Evolutionary conservation across 2,113 vertebrate species (phyloP).

Genomic region (Rostratula benghalensis): DNA sequence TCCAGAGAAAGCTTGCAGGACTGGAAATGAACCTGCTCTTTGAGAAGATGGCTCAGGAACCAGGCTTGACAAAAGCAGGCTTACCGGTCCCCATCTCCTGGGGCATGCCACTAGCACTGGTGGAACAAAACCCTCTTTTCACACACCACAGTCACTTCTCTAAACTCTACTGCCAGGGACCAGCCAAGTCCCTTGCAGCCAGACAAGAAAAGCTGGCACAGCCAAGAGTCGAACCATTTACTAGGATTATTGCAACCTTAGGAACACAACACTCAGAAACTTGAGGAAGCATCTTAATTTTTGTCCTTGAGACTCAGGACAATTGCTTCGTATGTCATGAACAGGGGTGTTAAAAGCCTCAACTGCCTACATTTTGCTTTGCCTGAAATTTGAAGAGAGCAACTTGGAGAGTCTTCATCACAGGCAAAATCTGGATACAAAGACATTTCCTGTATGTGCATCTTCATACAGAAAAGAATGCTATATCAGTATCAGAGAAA

Average conservation of each 20-base stretch:
- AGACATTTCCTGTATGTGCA: not conserved
- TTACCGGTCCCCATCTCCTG: not conserved
- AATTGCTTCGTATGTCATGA: not conserved
- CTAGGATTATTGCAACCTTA: not conserved
- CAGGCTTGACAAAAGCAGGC: not conserved
- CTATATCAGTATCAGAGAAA: not conserved
- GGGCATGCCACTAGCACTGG: not conserved
- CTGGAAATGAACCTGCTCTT: not conserved
- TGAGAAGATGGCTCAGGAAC: not conserved
- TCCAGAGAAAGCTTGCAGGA: not conserved
- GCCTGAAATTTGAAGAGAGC: not conserved
- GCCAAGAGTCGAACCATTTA: not conserved
- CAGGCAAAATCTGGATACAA: not conserved
- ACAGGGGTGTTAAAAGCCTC: not conserved
- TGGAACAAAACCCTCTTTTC: not conserved
- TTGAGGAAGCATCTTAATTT: not conserved
- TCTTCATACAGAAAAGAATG: not conserved
- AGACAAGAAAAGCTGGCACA: not conserved
- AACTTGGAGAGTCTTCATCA: not conserved
- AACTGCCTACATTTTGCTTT: not conserved
- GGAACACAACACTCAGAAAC: not conserved
- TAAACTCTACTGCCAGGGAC: not conserved
- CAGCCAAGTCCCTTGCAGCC: fast-evolving
- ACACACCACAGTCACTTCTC: not conserved
- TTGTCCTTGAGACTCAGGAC: not conserved